Evolutionary conservation across 2,797 vertebrate species (phyloP).

Genomic region (Australoheros facetus): DNA sequence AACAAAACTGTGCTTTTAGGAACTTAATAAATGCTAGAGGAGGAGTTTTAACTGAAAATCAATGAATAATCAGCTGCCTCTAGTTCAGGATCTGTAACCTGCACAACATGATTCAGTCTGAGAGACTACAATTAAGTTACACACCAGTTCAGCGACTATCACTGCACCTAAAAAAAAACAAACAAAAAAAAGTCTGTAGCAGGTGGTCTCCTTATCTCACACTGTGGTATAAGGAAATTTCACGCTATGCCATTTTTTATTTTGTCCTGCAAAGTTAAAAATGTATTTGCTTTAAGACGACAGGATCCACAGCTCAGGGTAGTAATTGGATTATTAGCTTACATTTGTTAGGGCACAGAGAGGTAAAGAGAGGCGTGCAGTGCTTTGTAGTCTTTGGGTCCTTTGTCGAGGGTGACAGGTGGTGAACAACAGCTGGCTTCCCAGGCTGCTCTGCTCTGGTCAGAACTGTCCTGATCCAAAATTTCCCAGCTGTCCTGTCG

Average conservation of each 20-base stretch:
- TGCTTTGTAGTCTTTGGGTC: slow-evolving; percentile 25
- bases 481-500: slow-evolving; percentile 46
- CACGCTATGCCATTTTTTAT: slow-evolving; percentile 18
- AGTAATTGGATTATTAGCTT: slow-evolving; percentile 62
- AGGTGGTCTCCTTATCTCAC: slow-evolving; percentile 13
- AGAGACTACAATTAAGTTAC: neutral
- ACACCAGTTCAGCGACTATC: neutral
- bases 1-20: too few relatives aligned
- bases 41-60: neutral
- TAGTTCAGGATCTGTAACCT: neutral
- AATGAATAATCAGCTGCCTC: neutral
- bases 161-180: neutral
- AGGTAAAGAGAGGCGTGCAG: slow-evolving; percentile 34
- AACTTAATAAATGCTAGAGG: neutral
- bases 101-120: neutral
- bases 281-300: slow-evolving; percentile 3
- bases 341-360: slow-evolving; percentile 60
- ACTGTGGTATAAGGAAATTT: slow-evolving; percentile 1
- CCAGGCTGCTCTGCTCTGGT: slow-evolving; percentile 44
- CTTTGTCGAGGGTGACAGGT: slow-evolving; percentile 64
- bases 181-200: neutral
- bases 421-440: slow-evolving; percentile 70
- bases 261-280: slow-evolving; percentile 18
- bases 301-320: slow-evolving; percentile 20
- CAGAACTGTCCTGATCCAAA: slow-evolving; percentile 47